Conservation (phyloP, 2,888 invertebrate genomes). For the Prostheceraeus crozeri region DNA sequence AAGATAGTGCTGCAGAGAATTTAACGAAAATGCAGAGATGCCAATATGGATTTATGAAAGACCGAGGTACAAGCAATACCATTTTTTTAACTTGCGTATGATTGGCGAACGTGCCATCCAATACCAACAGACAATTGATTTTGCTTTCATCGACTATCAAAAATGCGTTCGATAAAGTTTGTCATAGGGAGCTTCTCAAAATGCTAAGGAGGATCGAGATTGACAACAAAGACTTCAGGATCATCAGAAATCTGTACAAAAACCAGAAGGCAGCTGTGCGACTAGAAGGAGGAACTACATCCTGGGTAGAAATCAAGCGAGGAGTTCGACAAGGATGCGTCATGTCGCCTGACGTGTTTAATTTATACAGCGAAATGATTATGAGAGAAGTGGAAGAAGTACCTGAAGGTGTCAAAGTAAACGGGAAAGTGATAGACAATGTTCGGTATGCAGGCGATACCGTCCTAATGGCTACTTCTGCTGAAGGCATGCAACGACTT, state of each 20-base stretch:
- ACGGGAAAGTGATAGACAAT: no score
- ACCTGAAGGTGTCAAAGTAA: no score
- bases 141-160: slow-evolving; percentile 22
- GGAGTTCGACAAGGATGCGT: no score
- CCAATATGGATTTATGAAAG: slow-evolving; percentile 26
- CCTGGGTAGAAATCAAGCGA: no score
- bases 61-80: slow-evolving; percentile 9
- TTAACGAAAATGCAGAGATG: slow-evolving; percentile 12
- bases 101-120: slow-evolving; percentile 9
- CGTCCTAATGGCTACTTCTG: no score
- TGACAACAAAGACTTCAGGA: slow-evolving; percentile 20
- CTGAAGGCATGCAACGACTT: no score
- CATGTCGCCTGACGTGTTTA: no score
- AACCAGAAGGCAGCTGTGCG: not conserved
- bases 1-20: slow-evolving; percentile 18
- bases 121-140: slow-evolving; percentile 4
- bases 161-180: slow-evolving; percentile 24
- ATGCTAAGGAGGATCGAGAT: not conserved
- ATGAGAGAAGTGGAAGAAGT: no score
- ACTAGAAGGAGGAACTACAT: no score
- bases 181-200: slow-evolving; percentile 19
- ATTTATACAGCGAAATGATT: no score
- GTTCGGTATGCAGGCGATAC: no score
- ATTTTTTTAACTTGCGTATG: slow-evolving; percentile 27
- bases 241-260: slow-evolving; percentile 17